Base-by-base conservation (phyloP, 1,140 invertebrate genomes). In the Ceratosolen fusciceps region DNA sequence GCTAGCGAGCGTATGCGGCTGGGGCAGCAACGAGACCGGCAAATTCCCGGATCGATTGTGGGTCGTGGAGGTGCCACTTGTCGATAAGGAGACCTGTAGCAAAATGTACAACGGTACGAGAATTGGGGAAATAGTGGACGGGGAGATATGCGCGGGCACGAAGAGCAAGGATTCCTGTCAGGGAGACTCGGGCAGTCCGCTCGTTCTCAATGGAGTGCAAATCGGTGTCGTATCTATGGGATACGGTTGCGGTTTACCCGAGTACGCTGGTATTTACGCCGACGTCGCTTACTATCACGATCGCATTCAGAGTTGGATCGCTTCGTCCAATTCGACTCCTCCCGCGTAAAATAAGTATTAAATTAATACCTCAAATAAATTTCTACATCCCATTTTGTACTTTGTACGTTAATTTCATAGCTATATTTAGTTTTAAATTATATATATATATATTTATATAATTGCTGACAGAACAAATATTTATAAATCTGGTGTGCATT, bases 221-320 rank as follows among this genome's bases (percentile, higher is more conserved):
- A 56, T 56, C 21, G 54, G n/a, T 24, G 10, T 73, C 31, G 71
- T 73, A 2, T 56, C 47, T 34, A 54, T 14, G 71, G 52, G 71
- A 5, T 7, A 1, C 14, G 71, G 49, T 2, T 73, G 71, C 31
- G 71, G 16, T 31, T 4, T 10, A 19, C 12, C 24, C 4, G 16
- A 73, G 1, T 56, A 34, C 34, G 49, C 71, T 56, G 52, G 49
- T 21, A 37, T 39, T 56, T 73, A 56, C 24, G 26, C 71, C 14
- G 71, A 73, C 19, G 34, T 73, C 21, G 29, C 26, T 8, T 54
- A 14, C n/a, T 73, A 31, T n/a, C 24, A 31, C 5, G 24, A 54
- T 4, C 56, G 71, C 49, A 73, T 73, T 88, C 90, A 14, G 39
- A 43, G 39, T 43, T 7, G 5, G 39, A 43, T 43, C 5, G n/a